Conservation (phyloP, 2,797 vertebrate genomes). For the Heliangelus exortis region DNA sequence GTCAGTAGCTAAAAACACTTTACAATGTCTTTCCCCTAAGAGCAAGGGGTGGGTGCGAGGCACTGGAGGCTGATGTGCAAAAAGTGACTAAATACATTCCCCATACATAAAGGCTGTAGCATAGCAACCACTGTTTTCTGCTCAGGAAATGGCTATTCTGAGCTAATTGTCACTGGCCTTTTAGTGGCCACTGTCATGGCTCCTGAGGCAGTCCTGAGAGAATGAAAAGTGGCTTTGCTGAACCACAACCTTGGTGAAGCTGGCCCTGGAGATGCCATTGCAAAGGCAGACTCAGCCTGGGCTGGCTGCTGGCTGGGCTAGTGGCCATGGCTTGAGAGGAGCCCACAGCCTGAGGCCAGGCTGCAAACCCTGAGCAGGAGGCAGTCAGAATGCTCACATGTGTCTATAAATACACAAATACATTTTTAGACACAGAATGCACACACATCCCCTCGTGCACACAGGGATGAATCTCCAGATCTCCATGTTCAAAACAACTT, state of each 20-base stretch:
- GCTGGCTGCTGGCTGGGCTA: rapidly evolving
- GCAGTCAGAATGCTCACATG: not conserved
- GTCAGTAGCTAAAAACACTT: not conserved
- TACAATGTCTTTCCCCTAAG: not conserved
- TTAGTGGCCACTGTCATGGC: rapidly evolving
- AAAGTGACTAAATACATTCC: not conserved
- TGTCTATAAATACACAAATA: no score
- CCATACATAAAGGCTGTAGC: not conserved
- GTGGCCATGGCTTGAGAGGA: not conserved
- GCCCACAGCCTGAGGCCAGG: not conserved
- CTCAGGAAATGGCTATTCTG: not conserved
- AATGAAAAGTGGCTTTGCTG: not conserved
- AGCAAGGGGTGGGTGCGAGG: not conserved
- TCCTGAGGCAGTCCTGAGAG: not conserved
- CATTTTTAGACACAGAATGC: rapidly evolving
- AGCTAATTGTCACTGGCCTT: not conserved
- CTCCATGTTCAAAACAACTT: rapidly evolving
- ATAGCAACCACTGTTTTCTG: conserved; percentile 8
- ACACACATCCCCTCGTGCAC: rapidly evolving
- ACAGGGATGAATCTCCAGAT: rapidly evolving
- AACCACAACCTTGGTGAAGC: rapidly evolving
- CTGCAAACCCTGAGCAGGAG: not conserved
- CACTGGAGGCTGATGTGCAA: not conserved
- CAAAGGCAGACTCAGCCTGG: not conserved
- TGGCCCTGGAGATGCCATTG: not conserved